Evolutionary conservation across 2,113 vertebrate genomes (phyloP).

Genomic region (Clarias batrachus): DNA sequence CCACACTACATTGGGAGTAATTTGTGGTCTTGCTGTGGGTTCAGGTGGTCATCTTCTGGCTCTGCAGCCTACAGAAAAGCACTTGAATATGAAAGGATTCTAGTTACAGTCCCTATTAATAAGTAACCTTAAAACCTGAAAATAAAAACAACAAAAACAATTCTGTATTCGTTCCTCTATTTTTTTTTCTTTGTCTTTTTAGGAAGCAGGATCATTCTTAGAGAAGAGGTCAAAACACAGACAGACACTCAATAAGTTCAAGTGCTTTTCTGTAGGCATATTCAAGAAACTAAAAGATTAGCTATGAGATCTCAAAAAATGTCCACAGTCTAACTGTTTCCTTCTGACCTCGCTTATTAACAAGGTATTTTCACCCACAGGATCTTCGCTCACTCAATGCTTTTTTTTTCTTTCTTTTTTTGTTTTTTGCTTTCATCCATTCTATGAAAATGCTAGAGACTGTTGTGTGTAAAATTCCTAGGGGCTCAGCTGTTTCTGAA

Average conservation of each 20-base stretch:
- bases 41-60: constrained; percentile 35
- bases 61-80: constrained; percentile 26
- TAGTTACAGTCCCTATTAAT: constrained; percentile 14
- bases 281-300: not conserved
- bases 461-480: no score
- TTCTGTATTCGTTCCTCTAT: not conserved
- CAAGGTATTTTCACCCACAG: no score
- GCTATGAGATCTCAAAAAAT: not conserved
- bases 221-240: not conserved
- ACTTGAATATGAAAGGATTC: constrained; percentile 16
- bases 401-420: no score
- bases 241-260: not conserved
- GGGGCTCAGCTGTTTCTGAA: no score
- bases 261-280: not conserved
- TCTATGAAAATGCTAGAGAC: no score
- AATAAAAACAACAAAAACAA: not conserved
- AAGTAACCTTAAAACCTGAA: constrained; percentile 27
- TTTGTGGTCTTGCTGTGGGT: constrained; percentile 22
- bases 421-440: no score
- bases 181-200: not conserved
- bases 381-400: no score
- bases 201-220: not conserved
- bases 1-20: constrained; percentile 26
- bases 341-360: no score
- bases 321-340: not conserved